These are phyloP conservation scores for Coenobita brevimanus DNA, from an alignment of 1,140 invertebrate genomes.

Conservation along the genomic window DNA sequence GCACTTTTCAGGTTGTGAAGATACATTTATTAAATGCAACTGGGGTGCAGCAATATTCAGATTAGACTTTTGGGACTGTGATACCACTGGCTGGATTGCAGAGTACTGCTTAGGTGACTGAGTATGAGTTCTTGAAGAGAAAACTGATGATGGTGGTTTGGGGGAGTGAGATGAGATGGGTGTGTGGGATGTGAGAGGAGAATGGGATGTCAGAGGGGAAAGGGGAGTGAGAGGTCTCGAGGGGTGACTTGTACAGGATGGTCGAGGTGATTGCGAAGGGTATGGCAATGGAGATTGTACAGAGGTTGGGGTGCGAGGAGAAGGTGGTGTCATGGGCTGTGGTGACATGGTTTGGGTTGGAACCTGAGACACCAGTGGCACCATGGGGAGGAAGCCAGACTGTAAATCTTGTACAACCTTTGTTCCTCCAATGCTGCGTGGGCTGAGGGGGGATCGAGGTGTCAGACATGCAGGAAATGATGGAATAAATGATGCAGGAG, in stretches of 20 bases:
- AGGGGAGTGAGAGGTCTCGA: not conserved
- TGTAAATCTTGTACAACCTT: slow-evolving; percentile 50
- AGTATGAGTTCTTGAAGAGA: slow-evolving; percentile 1
- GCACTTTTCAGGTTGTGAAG: too few relatives aligned
- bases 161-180: not conserved
- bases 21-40: too few relatives aligned
- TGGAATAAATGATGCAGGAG: slow-evolving; percentile 33
- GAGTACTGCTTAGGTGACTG: too few relatives aligned
- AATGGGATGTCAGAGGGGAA: not conserved
- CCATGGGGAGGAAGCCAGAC: slow-evolving; percentile 38
- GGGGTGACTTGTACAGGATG: not conserved
- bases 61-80: not conserved
- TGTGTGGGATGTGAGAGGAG: not conserved
- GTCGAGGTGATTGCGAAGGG: not conserved
- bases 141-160: not conserved
- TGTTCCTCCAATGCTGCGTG: slow-evolving; percentile 40
- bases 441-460: slow-evolving; percentile 41
- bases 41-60: too few relatives aligned
- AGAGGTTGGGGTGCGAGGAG: slow-evolving; percentile 50
- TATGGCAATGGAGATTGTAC: slow-evolving; percentile 32
- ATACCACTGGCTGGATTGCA: not conserved
- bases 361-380: slow-evolving; percentile 42
- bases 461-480: slow-evolving; percentile 48
- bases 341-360: slow-evolving; percentile 41
- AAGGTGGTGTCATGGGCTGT: slow-evolving; percentile 50